A percentile compares a stretch with the other conserved stretches of the same genome.
Evolutionary conservation across 1,140 invertebrate genomes (phyloP).

Genomic region (Eupeodes corollae): DNA sequence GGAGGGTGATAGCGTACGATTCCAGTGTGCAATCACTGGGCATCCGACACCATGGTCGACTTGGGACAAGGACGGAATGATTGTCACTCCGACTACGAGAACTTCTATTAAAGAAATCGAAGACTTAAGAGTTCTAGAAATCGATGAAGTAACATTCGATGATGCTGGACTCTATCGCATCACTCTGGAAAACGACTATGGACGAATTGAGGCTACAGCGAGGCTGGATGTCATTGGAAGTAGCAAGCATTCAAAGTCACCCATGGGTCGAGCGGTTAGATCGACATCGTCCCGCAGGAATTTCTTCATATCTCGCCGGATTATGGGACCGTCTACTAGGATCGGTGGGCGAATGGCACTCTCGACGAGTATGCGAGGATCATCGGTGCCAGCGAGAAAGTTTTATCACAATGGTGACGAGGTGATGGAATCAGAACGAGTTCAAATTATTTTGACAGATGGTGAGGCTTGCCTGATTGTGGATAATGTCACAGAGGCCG

Average conservation of each 20-base stretch:
- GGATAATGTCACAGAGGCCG: constrained; percentile 38
- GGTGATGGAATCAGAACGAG: constrained; percentile 22
- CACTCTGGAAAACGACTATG: constrained; percentile 69
- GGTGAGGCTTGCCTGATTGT: constrained; percentile 39
- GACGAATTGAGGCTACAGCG: constrained; percentile 66
- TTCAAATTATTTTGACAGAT: constrained; percentile 25
- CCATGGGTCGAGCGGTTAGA: constrained; percentile 36
- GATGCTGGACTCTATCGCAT: constrained; percentile 74
- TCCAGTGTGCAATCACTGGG: constrained; percentile 68
- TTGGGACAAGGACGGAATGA: constrained; percentile 68
- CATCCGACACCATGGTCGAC: constrained; percentile 63
- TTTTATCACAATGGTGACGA: constrained; percentile 50
- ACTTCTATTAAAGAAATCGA: constrained; percentile 62
- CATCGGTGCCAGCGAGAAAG: constrained; percentile 45
- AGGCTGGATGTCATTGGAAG: constrained; percentile 65
- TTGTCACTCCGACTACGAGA: constrained; percentile 50
- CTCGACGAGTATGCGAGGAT: constrained; percentile 44
- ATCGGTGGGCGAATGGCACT: constrained; percentile 45
- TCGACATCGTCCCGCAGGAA: constrained; percentile 36
- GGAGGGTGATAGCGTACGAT: constrained; percentile 66
- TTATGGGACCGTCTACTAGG: constrained; percentile 35
- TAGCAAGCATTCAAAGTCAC: constrained; percentile 32
- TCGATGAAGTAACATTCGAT: constrained; percentile 59
- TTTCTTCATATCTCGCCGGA: constrained; percentile 27
- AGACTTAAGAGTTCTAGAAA: constrained; percentile 64